A percentile compares a stretch with the other conserved stretches of the same genome.
These are phyloP conservation scores for Pseudomyrmex cubaensis DNA, from an alignment of 1,140 invertebrate species.

Conservation along the genomic window DNA sequence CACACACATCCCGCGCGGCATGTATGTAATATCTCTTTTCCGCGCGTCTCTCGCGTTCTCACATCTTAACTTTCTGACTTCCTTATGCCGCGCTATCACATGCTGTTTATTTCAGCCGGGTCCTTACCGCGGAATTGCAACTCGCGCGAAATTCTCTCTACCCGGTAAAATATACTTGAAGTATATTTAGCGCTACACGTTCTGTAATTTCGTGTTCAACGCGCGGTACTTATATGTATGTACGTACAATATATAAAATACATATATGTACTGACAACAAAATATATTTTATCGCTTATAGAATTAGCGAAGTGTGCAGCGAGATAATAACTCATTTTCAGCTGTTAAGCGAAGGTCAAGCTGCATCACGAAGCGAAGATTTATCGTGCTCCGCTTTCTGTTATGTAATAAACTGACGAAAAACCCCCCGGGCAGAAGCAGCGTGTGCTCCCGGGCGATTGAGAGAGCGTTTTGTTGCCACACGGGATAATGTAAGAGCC, in stretches of 20 bases:
- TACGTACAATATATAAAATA: no score
- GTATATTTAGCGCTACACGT: constrained; percentile 9
- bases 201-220: constrained; percentile 12
- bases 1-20: not conserved
- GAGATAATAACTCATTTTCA: constrained; percentile 34
- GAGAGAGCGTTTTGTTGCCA: constrained; percentile 40
- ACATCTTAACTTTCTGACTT: constrained; percentile 53
- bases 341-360: constrained; percentile 29
- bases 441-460: constrained; percentile 36
- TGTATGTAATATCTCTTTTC: not conserved
- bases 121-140: constrained; percentile 40
- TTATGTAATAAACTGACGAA: constrained; percentile 41
- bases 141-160: constrained; percentile 20
- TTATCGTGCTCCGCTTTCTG: constrained; percentile 24
- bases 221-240: no score
- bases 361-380: constrained; percentile 17
- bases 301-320: no score
- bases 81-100: constrained; percentile 30
- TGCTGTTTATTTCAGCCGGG: constrained; percentile 42
- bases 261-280: no score
- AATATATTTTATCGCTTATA: no score
- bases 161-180: constrained; percentile 42
- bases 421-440: constrained; percentile 9
- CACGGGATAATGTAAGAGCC: constrained; percentile 20
- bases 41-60: constrained; percentile 28